Evolutionary conservation across 2,797 vertebrate genomes (phyloP).

Genomic region (Fistularia commersonii): DNA sequence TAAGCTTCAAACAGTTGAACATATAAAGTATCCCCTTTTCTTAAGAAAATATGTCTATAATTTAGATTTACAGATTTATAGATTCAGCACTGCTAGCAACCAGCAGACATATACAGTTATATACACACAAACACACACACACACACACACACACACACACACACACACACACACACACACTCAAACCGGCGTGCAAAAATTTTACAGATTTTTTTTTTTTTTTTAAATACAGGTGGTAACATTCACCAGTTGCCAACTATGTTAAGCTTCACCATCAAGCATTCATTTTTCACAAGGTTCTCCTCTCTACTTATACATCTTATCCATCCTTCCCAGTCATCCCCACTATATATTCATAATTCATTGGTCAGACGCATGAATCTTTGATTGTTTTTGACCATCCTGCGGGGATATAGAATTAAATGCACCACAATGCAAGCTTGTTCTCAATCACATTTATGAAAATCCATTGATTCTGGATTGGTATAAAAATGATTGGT

Average conservation of each 20-base stretch:
- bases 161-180: no score
- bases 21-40: no score
- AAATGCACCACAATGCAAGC: conserved; percentile 31
- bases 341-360: conserved; percentile 67
- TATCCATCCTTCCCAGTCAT: conserved; percentile 48
- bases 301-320: conserved; percentile 42
- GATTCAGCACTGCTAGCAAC: no score
- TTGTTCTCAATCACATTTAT: neutral
- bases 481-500: no score
- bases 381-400: conserved; percentile 57
- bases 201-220: no score
- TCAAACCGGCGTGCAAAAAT: no score
- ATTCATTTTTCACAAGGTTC: conserved; percentile 60
- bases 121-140: no score
- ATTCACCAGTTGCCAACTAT: conserved; percentile 8
- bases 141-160: no score
- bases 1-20: no score
- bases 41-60: no score
- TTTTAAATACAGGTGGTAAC: conserved; percentile 33
- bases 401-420: conserved; percentile 47
- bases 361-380: conserved; percentile 50
- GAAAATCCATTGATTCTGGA: neutral
- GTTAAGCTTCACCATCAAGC: conserved; percentile 31
- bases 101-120: no score
- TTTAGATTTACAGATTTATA: no score